phyloP scores from a whole-genome alignment of 2,797 vertebrate species.

The Stomatorhinus walkeri region DNA sequence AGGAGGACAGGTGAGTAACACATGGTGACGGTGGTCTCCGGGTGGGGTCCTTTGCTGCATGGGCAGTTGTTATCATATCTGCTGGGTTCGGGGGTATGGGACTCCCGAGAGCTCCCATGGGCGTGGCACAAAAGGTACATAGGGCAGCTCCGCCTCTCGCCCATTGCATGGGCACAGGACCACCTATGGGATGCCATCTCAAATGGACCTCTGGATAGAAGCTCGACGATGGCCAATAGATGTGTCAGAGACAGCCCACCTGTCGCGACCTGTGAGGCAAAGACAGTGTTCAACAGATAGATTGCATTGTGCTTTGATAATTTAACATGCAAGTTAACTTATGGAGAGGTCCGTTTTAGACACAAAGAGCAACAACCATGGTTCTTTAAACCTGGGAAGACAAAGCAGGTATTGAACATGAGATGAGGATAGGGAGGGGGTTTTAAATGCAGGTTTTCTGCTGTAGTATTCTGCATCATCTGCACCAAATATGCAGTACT shows the following conservation, averaged over 20 bases:
- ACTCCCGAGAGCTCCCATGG: constrained; percentile 47
- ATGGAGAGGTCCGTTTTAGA: not conserved
- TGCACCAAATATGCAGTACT: not conserved
- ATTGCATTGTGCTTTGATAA: not conserved
- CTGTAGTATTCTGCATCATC: not conserved
- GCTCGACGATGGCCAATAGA: not conserved
- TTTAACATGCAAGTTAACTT: not conserved
- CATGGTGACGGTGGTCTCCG: constrained; percentile 36
- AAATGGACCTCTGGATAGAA: not conserved
- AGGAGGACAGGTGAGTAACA: constrained; percentile 67
- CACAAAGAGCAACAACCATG: not conserved
- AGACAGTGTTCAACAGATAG: not conserved
- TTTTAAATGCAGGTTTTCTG: not conserved
- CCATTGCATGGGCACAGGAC: constrained; percentile 32
- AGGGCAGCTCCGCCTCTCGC: constrained; percentile 48
- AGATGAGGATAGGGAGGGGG: not conserved
- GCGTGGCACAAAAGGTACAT: constrained; percentile 50
- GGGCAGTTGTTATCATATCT: constrained; percentile 46
- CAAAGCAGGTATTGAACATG: not conserved
- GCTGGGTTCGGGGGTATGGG: constrained; percentile 46
- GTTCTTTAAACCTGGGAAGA: not conserved
- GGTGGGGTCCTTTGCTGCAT: constrained; percentile 29
- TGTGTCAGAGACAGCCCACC: not conserved
- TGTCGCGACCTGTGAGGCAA: not conserved
- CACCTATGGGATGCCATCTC: not conserved